phyloP scores from a whole-genome alignment of 2,888 invertebrate species.

The Lapara coniferarum region DNA sequence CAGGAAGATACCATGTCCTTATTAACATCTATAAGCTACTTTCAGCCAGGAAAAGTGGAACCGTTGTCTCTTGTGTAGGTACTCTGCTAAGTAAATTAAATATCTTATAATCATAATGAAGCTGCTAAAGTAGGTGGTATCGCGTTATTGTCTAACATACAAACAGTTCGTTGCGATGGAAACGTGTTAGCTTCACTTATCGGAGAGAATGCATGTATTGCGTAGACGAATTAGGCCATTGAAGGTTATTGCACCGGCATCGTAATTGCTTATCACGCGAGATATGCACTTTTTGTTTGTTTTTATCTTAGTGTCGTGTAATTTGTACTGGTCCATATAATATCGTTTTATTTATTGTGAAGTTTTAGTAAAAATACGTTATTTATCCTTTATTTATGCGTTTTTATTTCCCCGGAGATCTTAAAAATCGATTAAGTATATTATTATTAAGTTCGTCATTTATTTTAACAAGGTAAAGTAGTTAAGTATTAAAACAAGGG shows the following conservation, averaged over 20 bases:
- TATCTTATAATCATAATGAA: not conserved
- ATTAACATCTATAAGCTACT: too few species aligned
- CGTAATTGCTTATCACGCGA: not conserved
- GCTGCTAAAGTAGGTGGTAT: not conserved
- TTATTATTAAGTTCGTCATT: too few species aligned
- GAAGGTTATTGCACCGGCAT: not conserved
- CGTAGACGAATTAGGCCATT: slow-evolving; percentile 10
- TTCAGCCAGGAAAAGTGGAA: not conserved
- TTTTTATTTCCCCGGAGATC: too few species aligned
- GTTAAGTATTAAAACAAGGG: too few species aligned
- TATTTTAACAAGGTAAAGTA: too few species aligned
- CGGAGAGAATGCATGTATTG: not conserved
- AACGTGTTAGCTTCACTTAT: not conserved
- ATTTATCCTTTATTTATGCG: not conserved
- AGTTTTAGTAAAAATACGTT: too few species aligned
- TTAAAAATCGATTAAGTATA: too few species aligned
- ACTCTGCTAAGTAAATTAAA: not conserved
- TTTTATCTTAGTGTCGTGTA: too few species aligned
- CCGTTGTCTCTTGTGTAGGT: not conserved
- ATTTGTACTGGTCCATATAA: too few species aligned
- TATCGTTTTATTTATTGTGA: too few species aligned
- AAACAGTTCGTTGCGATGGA: not conserved
- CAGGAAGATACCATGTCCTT: too few species aligned
- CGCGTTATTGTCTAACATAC: not conserved
- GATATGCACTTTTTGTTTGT: too few species aligned